Evolutionary conservation across 2,888 invertebrate species (phyloP), one percentile per base, ranked within the genome.

Genomic region (Dastarcus helophoroides): DNA sequence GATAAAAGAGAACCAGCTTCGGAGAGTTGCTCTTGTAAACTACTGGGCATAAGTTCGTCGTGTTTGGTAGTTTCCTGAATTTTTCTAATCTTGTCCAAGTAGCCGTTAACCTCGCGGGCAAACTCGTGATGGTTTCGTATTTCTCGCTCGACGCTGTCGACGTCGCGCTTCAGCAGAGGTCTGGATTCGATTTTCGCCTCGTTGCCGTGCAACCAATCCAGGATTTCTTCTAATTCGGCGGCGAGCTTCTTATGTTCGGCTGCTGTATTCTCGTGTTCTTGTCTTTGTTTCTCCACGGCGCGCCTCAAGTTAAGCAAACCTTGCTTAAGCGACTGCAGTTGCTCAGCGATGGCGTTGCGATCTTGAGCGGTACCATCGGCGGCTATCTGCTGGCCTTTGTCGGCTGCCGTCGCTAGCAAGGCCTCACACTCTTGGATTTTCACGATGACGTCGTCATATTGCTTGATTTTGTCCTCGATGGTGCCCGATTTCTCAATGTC

Each of bases 341-440:
- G 80, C 53, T 89, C 86, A 2, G 86, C 88, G 4, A 93, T 79
- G 43, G 78, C 78, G 47, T 90, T 90, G 46, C 84, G 72, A 47
- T 91, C 91, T 10, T 82, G 79, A 0, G 84, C 78, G 2, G 85
- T 80, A 22, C 90, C 89, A 62, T 93, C 91, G 1, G 81, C 79
- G 1, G 88, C 88, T 16, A 94, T 91, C 57, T 89, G 86, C 51
- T 88, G 85, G 0, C 91, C 93, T 56, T 91, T 91, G 51, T 93
- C 93, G 8, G 79, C 79, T 1, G 91, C 89, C 3, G 84, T 77
- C 0, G 88, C 83, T 5, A 93, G 61, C 17, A 82, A 66, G 6
- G 89, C 90, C 58, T 91, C 91, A 54, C 85, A 88, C 48, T 88
- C 88, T 63, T 88, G 89, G 30, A 91, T 86, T 52, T 84, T 85